These are phyloP conservation scores for Cygnus olor DNA, from an alignment of 2,797 vertebrate genomes.

Conservation along the genomic window DNA sequence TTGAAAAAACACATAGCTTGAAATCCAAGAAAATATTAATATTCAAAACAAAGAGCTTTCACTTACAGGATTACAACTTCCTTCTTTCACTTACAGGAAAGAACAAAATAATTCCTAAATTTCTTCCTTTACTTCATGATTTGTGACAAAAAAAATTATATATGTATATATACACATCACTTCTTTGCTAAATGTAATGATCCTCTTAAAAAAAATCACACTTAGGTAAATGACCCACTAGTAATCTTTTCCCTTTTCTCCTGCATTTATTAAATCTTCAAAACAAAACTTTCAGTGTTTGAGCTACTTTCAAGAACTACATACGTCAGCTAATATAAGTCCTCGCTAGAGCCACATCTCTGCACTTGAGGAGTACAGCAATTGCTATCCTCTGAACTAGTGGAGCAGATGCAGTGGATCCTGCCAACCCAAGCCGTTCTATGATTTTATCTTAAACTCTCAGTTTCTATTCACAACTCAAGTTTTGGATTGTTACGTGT, in stretches of 20 bases:
- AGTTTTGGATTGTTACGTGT: too few species aligned
- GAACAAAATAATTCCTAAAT: not conserved
- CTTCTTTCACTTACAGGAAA: not conserved
- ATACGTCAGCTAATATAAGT: not conserved
- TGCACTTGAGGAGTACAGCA: not conserved
- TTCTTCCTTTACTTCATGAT: not conserved
- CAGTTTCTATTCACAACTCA: too few species aligned
- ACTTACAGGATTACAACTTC: not conserved
- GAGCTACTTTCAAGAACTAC: not conserved
- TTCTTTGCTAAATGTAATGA: not conserved
- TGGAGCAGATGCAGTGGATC: not conserved
- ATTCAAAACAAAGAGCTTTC: not conserved
- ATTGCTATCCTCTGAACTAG: not conserved
- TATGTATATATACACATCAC: too few species aligned
- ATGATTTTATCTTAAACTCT: too few species aligned
- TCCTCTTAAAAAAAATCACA: not conserved
- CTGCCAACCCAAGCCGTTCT: too few species aligned
- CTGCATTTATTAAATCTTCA: not conserved
- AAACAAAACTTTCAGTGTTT: not conserved
- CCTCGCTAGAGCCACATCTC: not conserved
- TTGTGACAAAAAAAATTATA: not conserved
- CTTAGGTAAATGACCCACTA: not conserved
- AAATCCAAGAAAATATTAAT: slow-evolving; percentile 32
- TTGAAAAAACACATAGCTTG: not conserved
- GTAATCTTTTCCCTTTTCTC: not conserved